Conservation (phyloP, 2,797 vertebrate genomes). For the Gobio occitaniae region DNA sequence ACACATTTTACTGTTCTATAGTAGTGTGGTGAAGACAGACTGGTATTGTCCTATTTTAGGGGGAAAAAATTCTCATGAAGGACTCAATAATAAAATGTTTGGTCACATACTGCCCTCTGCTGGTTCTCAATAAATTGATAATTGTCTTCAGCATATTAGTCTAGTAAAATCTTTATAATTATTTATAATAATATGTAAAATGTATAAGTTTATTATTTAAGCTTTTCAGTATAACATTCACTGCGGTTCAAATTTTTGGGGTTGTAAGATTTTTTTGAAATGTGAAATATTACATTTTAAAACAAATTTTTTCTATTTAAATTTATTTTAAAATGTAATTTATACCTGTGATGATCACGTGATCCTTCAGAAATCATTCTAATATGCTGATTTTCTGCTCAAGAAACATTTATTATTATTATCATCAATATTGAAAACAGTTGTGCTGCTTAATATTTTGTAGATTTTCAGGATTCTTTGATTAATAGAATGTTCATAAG, state of each 20-base stretch:
- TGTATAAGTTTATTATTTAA: neutral
- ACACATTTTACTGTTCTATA: conserved; percentile 6
- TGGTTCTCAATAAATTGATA: neutral
- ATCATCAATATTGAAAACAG: neutral
- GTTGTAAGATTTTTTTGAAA: neutral
- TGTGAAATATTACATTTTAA: neutral
- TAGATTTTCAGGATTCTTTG: neutral
- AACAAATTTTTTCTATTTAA: neutral
- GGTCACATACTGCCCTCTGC: conserved; percentile 1
- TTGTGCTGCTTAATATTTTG: neutral
- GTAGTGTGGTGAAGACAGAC: neutral
- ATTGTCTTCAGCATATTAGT: neutral
- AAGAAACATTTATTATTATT: neutral
- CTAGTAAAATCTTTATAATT: neutral
- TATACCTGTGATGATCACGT: neutral
- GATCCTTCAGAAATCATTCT: neutral
- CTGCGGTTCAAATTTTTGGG: neutral
- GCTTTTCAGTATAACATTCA: neutral
- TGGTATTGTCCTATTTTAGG: neutral
- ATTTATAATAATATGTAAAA: neutral
- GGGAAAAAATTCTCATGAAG: neutral
- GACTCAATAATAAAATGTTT: neutral
- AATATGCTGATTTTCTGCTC: neutral
- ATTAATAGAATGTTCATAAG: neutral
- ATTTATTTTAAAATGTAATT: neutral